phyloP scores from a whole-genome alignment of 2,888 invertebrate genomes.

The Junonia oenone region DNA sequence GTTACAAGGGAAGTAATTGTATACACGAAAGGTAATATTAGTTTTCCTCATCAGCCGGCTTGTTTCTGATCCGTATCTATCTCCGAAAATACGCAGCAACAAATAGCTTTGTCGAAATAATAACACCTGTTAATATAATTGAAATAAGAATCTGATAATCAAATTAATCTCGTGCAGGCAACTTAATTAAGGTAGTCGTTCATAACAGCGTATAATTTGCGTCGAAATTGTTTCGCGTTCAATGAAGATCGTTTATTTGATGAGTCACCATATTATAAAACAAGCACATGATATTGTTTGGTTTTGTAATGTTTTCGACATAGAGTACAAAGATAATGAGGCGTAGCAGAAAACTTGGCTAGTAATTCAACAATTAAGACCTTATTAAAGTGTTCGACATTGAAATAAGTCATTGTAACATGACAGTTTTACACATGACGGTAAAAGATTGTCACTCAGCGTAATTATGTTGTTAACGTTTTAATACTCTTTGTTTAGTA shows the following conservation, averaged over 20 bases:
- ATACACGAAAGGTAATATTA: not conserved
- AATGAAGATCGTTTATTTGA: constrained; percentile 60
- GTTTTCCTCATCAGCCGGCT: constrained; percentile 4
- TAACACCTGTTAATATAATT: constrained; percentile 63
- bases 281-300: constrained; percentile 70
- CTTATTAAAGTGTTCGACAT: no score
- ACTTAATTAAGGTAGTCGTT: constrained; percentile 68
- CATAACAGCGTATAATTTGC: constrained; percentile 72
- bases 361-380: not conserved
- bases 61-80: constrained; percentile 12
- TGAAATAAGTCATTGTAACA: no score
- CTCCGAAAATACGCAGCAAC: constrained; percentile 37
- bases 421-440: no score
- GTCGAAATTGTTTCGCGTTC: constrained; percentile 70
- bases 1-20: not conserved
- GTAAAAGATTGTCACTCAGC: no score
- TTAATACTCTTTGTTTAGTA: no score
- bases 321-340: constrained; percentile 31
- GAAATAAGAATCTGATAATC: constrained; percentile 71
- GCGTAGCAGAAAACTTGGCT: not conserved
- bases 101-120: constrained; percentile 57
- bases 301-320: constrained; percentile 49
- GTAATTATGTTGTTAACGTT: no score
- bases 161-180: constrained; percentile 67
- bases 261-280: constrained; percentile 53